Conservation (phyloP, 2,797 vertebrate species). For the Rhynchonycteris naso region DNA sequence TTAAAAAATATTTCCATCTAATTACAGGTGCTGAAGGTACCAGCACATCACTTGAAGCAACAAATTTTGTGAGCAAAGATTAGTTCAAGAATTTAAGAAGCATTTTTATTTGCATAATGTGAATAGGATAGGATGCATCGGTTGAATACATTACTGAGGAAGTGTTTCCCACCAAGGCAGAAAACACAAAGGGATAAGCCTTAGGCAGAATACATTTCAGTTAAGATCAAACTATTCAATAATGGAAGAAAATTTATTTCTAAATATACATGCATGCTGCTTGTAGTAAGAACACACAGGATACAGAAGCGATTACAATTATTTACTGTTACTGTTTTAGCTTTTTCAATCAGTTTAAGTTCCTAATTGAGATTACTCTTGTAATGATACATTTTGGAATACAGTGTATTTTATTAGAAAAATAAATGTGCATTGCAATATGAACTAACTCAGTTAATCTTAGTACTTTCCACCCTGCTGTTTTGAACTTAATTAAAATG, state of each 20-base stretch:
- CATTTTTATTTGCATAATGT: slow-evolving; percentile 73
- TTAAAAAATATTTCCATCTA: slow-evolving; percentile 9
- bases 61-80: slow-evolving; percentile 56
- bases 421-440: neutral
- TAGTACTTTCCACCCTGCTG: neutral
- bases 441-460: neutral
- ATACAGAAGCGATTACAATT: neutral
- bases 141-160: slow-evolving; percentile 54
- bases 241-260: slow-evolving; percentile 42
- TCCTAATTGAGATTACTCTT: neutral
- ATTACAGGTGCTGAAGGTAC: slow-evolving; percentile 53
- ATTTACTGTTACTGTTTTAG: neutral
- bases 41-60: slow-evolving; percentile 54
- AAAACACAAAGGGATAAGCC: slow-evolving; percentile 17
- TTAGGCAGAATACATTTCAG: slow-evolving; percentile 14
- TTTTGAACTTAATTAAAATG: neutral
- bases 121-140: slow-evolving; percentile 58
- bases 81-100: slow-evolving; percentile 65
- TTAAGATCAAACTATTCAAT: slow-evolving; percentile 6
- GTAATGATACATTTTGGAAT: neutral
- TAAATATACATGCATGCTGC: neutral
- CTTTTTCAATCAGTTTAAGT: neutral
- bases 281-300: neutral
- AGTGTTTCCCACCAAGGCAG: slow-evolving; percentile 1
- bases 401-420: neutral